Evolutionary conservation across 2,113 vertebrate species (phyloP).

Genomic region (Reinhardtius hippoglossoides): DNA sequence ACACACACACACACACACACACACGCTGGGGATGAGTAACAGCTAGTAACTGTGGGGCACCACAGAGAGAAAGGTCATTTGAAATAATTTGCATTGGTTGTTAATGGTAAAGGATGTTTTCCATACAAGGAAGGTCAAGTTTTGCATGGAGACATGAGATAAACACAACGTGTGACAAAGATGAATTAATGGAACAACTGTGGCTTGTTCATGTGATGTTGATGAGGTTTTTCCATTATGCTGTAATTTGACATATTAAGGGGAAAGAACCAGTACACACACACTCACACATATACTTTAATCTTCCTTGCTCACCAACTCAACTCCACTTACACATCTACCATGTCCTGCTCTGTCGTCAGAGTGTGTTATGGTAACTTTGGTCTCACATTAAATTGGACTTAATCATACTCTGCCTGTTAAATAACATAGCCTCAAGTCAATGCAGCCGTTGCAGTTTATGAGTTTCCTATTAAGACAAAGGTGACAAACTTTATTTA

Average conservation of each 20-base stretch:
- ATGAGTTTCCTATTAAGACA: conserved; percentile 40
- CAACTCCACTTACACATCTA: conserved; percentile 21
- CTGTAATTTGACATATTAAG: conserved; percentile 51
- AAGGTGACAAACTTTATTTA: conserved; percentile 41
- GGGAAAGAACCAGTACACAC: conserved; percentile 61
- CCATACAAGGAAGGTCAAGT: conserved; percentile 63
- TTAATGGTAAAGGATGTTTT: conserved; percentile 71
- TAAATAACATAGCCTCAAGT: conserved; percentile 32
- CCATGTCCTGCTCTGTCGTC: conserved; percentile 32
- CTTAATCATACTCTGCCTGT: conserved; percentile 23
- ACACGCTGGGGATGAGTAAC: conserved; percentile 48
- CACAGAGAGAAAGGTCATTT: conserved; percentile 64
- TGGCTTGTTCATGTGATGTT: conserved; percentile 19
- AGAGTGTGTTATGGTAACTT: conserved; percentile 21
- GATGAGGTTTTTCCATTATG: conserved; percentile 62
- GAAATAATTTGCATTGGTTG: conserved; percentile 69
- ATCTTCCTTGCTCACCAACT: conserved; percentile 13
- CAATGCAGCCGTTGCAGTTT: conserved; percentile 36
- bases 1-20: conserved; percentile 12
- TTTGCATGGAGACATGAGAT: conserved; percentile 52
- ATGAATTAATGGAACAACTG: conserved; percentile 61
- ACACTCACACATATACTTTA: neutral
- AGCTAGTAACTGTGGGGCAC: conserved; percentile 54
- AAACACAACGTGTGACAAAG: conserved; percentile 44
- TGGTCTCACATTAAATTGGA: conserved; percentile 22